A percentile compares a stretch with the other conserved stretches of the same genome.
phyloP scores from a whole-genome alignment of 2,797 vertebrate genomes.

The Chaetophractus vellerosus region DNA sequence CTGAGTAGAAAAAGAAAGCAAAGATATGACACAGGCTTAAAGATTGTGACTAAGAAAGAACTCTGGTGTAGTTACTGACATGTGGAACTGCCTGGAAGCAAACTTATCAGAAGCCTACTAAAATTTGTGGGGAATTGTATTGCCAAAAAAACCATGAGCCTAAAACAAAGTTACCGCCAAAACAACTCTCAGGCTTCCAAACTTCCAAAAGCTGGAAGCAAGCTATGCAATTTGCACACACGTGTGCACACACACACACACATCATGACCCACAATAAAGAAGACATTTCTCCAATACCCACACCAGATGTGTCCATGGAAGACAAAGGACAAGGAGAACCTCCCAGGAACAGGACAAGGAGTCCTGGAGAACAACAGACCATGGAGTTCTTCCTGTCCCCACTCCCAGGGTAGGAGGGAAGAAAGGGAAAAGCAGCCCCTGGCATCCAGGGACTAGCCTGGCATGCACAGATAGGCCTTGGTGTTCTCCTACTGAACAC shows the following conservation, averaged over 20 bases:
- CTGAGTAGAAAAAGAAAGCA: neutral
- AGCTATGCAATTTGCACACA: neutral
- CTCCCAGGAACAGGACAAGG: neutral
- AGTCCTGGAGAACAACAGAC: neutral
- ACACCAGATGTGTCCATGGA: neutral
- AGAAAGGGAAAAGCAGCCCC: neutral
- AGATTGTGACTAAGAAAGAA: neutral
- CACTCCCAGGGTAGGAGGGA: neutral
- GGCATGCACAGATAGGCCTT: neutral
- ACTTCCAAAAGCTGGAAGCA: neutral
- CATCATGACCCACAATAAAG: neutral
- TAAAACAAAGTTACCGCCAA: neutral
- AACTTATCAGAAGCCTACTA: slow-evolving; percentile 2
- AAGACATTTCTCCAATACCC: neutral
- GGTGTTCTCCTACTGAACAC: neutral
- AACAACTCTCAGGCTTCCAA: neutral
- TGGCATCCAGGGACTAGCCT: neutral
- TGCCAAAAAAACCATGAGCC: neutral
- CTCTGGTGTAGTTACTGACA: neutral
- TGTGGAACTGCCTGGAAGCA: neutral
- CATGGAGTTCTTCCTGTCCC: neutral
- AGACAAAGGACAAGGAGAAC: neutral
- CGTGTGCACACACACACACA: too few relatives aligned
- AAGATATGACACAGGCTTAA: neutral
- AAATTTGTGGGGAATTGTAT: neutral